Conservation (phyloP, 2,797 vertebrate genomes). For the Adrianichthys oophorus region DNA sequence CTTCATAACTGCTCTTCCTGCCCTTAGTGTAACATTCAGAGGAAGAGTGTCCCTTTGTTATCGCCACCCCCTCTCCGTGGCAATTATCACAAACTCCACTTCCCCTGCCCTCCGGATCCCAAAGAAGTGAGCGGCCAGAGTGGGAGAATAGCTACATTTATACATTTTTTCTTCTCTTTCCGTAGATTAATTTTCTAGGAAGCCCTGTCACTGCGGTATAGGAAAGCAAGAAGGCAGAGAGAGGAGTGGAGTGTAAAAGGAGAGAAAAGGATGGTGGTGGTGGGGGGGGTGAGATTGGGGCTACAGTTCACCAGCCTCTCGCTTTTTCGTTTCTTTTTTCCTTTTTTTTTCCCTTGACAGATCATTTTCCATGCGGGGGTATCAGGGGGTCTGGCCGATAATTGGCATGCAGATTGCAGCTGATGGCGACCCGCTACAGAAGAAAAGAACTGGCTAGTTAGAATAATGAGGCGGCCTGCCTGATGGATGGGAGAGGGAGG, state of each 20-base stretch:
- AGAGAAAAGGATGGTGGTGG: conserved; percentile 11
- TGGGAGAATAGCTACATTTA: conserved; percentile 85
- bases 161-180: conserved; percentile 81
- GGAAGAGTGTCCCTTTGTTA: conserved; percentile 82
- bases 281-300: conserved; percentile 66
- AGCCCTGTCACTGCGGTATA: conserved; percentile 81
- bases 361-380: conserved; percentile 96
- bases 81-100: conserved; percentile 85
- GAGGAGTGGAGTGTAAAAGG: conserved; percentile 58
- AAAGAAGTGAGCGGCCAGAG: conserved; percentile 74
- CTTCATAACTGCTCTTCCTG: conserved; percentile 73
- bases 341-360: conserved; percentile 82
- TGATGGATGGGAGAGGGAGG: conserved; percentile 97
- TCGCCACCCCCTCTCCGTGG: conserved; percentile 67
- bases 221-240: conserved; percentile 65
- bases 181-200: conserved; percentile 87
- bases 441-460: conserved; percentile 94
- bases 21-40: conserved; percentile 83
- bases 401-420: conserved; percentile 99
- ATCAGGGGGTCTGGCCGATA: conserved; percentile 98
- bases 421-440: conserved; percentile 90
- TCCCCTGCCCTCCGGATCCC: conserved; percentile 81
- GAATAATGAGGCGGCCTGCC: conserved; percentile 94
- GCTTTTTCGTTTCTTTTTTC: conserved; percentile 54
- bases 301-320: conserved; percentile 75